Evolutionary conservation across 2,888 invertebrate genomes (phyloP).

Genomic region (Cryptophagus acutangulus): DNA sequence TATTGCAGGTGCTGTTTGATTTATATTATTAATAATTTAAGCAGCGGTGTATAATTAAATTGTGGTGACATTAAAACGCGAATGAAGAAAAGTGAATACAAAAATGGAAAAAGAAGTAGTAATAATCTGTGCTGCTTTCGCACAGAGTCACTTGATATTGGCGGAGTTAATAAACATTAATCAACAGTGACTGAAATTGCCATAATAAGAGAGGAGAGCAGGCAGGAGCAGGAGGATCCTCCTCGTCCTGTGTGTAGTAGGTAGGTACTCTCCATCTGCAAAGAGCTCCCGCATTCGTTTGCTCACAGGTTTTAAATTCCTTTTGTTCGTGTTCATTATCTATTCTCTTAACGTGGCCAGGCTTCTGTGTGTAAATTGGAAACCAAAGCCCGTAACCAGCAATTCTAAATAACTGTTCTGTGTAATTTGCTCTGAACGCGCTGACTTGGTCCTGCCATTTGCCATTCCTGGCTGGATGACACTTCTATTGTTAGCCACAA

Average conservation of each 20-base stretch:
- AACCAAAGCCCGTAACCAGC: constrained; percentile 31
- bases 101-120: too few species aligned
- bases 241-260: too few species aligned
- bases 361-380: constrained; percentile 32
- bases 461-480: constrained; percentile 20
- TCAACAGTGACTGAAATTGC: constrained; percentile 19
- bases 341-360: constrained; percentile 31
- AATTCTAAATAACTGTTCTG: constrained; percentile 30
- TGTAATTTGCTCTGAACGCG: constrained; percentile 29
- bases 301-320: constrained; percentile 29
- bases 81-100: too few species aligned
- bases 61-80: too few species aligned
- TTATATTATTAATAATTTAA: too few species aligned
- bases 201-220: too few species aligned
- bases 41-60: too few species aligned
- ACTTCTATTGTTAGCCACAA: constrained; percentile 24
- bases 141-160: too few species aligned
- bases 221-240: too few species aligned
- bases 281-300: constrained; percentile 4
- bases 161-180: constrained; percentile 26
- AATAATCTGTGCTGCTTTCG: too few species aligned
- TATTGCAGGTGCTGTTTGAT: too few species aligned
- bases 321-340: constrained; percentile 35
- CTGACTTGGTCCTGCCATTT: constrained; percentile 19
- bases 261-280: too few species aligned